A percentile compares a stretch with the other conserved stretches of the same genome.
These are phyloP conservation scores for Pristionchus arcanus DNA, from an alignment of 2,888 invertebrate genomes.

Conservation along the genomic window DNA sequence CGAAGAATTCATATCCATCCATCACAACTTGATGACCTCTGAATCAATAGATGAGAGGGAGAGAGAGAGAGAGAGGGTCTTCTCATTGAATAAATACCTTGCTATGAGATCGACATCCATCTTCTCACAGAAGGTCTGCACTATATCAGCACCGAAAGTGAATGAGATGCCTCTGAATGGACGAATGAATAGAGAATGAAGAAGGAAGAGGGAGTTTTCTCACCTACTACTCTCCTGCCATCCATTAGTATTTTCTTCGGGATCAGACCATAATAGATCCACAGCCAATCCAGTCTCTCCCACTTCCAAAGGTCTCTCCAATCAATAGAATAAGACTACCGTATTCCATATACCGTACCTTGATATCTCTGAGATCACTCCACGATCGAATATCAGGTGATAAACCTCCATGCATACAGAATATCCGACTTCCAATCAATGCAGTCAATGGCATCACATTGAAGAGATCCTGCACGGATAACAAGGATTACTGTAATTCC, in stretches of 20 bases:
- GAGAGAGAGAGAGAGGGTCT: too few species aligned
- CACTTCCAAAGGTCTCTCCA: conserved; percentile 53
- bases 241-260: conserved; percentile 60
- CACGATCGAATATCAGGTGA: conserved; percentile 61
- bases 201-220: background rate
- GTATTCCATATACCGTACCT: conserved; percentile 5
- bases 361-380: conserved; percentile 59
- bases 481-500: background rate
- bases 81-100: conserved; percentile 15
- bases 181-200: background rate
- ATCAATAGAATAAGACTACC: background rate
- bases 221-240: conserved; percentile 63
- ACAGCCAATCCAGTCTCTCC: conserved; percentile 40
- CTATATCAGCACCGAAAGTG: conserved; percentile 67
- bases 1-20: conserved; percentile 66
- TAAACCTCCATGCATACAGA: conserved; percentile 70
- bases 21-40: conserved; percentile 61
- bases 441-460: conserved; percentile 66
- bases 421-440: conserved; percentile 65
- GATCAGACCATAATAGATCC: conserved; percentile 70
- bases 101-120: conserved; percentile 70
- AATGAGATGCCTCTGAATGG: conserved; percentile 63
- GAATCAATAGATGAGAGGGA: background rate
- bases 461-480: conserved; percentile 64
- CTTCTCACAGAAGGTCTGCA: conserved; percentile 63